Conservation (phyloP, 2,797 vertebrate species). For the Yasuhikotakia modesta region DNA sequence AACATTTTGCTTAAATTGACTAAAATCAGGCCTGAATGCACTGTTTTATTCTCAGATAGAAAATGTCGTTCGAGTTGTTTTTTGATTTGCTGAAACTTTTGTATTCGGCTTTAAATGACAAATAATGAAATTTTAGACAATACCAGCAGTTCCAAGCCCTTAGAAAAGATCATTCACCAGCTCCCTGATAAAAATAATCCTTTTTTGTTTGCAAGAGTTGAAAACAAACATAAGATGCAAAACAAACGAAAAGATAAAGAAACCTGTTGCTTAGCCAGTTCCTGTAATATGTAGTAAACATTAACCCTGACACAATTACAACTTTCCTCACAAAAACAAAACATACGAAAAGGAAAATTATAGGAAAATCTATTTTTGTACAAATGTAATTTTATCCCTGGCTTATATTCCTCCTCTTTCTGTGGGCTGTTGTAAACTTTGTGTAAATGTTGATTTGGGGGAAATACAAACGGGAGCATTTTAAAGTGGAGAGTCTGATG, state of each 20-base stretch:
- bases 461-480: constrained; percentile 53
- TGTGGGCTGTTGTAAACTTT: constrained; percentile 75
- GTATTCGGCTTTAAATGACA: constrained; percentile 58
- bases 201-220: constrained; percentile 7
- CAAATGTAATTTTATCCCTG: constrained; percentile 96
- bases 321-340: constrained; percentile 71
- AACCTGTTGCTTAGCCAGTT: constrained; percentile 71
- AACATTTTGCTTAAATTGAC: constrained; percentile 55
- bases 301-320: constrained; percentile 77
- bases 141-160: constrained; percentile 68
- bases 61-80: constrained; percentile 25
- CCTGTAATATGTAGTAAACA: constrained; percentile 62
- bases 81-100: constrained; percentile 55
- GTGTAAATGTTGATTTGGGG: constrained; percentile 68
- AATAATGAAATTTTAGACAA: constrained; percentile 63
- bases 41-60: constrained; percentile 52
- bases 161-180: constrained; percentile 64
- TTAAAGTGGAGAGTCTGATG: constrained; percentile 61
- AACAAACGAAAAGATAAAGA: constrained; percentile 59
- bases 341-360: constrained; percentile 68
- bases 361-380: constrained; percentile 98
- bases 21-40: constrained; percentile 60
- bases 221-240: constrained; percentile 38
- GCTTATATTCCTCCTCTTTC: constrained; percentile 77
- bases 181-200: constrained; percentile 54